phyloP scores from a whole-genome alignment of 2,888 invertebrate species.

The Machimus atricapillus region DNA sequence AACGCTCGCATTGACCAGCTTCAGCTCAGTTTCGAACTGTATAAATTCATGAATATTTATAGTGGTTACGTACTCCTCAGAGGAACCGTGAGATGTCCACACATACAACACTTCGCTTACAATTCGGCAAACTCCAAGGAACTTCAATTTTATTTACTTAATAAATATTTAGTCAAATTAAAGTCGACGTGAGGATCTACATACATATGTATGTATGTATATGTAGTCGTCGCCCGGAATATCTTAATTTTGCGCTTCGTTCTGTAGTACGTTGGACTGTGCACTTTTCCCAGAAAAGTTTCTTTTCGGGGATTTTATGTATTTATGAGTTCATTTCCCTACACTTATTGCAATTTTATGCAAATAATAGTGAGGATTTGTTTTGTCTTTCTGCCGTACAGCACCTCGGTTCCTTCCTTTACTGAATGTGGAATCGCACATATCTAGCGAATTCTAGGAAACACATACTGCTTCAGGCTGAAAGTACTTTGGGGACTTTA shows the following conservation, averaged over 20 bases:
- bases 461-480: not conserved
- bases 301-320: not conserved
- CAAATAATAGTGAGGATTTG: not conserved
- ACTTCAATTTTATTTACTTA: not conserved
- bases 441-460: not conserved
- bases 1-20: not conserved
- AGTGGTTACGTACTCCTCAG: not conserved
- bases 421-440: not conserved
- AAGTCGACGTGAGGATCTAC: not conserved
- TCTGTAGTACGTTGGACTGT: not conserved
- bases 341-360: not conserved
- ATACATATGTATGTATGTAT: not conserved
- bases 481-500: not conserved
- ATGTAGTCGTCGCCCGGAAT: not conserved
- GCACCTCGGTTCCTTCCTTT: not conserved
- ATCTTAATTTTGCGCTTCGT: not conserved
- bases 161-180: not conserved
- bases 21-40: not conserved
- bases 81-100: not conserved
- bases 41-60: not conserved
- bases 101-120: not conserved
- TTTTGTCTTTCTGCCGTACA: not conserved
- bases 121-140: not conserved
- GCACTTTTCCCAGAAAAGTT: not conserved
- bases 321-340: not conserved